Conservation (phyloP, 2,888 invertebrate genomes). For the Lottia scabra region DNA sequence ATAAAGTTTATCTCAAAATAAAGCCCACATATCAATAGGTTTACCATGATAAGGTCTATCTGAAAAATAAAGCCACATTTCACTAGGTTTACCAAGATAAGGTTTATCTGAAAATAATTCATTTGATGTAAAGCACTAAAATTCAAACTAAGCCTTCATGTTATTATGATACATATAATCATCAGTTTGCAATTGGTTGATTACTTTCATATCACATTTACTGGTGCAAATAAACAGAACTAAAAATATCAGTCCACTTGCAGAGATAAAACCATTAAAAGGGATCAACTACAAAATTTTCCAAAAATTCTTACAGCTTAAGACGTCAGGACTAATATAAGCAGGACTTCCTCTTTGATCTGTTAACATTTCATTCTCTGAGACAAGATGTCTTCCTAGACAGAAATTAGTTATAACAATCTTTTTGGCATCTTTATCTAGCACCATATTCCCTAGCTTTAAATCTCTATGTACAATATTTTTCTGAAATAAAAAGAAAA, state of each 20-base stretch:
- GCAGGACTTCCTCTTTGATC: constrained; percentile 85
- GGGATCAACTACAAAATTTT: neutral
- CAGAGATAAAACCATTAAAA: neutral
- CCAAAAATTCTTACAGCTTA: constrained; percentile 72
- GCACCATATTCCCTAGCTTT: constrained; percentile 82
- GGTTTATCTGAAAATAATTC: too few species aligned
- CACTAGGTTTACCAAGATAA: too few species aligned
- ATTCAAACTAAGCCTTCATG: too few species aligned
- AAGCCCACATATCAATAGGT: constrained; percentile 82
- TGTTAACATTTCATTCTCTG: constrained; percentile 78
- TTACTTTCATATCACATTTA: too few species aligned
- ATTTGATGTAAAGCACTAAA: too few species aligned
- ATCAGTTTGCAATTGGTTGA: too few species aligned
- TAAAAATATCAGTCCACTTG: neutral
- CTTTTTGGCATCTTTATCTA: constrained; percentile 76
- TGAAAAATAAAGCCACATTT: constrained; percentile 33
- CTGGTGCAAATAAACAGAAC: too few species aligned
- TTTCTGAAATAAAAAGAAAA: constrained; percentile 71
- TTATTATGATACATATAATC: too few species aligned
- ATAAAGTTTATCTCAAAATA: too few species aligned
- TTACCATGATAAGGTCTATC: constrained; percentile 81
- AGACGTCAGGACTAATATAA: constrained; percentile 84
- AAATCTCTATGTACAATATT: constrained; percentile 84
- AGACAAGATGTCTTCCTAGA: constrained; percentile 81
- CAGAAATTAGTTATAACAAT: constrained; percentile 83